Conservation (phyloP, 2,113 vertebrate genomes). For the Ailurus styani region DNA sequence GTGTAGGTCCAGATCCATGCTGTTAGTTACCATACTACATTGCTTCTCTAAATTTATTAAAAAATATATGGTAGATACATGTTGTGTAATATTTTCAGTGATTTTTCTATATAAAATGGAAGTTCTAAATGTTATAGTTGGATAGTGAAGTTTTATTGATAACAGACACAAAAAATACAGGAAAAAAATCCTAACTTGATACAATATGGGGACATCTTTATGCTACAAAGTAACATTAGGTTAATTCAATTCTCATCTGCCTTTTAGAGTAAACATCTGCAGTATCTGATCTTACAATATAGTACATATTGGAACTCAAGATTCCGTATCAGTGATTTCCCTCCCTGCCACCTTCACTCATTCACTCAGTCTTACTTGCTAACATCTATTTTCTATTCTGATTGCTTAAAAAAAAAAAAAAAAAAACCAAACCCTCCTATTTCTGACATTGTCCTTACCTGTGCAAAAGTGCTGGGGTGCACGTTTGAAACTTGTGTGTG, state of each 20-base stretch:
- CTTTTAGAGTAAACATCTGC: not conserved
- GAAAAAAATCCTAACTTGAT: not conserved
- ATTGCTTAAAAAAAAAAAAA: not conserved
- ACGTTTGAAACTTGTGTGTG: slow-evolving; percentile 93
- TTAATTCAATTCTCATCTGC: not conserved
- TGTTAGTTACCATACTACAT: not conserved
- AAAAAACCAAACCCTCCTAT: not conserved
- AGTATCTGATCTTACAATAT: not conserved
- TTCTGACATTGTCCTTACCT: slow-evolving; percentile 83
- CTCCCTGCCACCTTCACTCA: not conserved
- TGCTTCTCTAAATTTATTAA: not conserved
- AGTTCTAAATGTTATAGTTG: not conserved
- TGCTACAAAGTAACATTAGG: not conserved
- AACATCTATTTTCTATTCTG: not conserved
- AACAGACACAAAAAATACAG: not conserved
- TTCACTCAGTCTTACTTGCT: not conserved
- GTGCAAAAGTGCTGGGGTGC: slow-evolving; percentile 93
- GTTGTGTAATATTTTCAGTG: not conserved
- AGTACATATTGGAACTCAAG: not conserved
- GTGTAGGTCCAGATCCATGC: not conserved
- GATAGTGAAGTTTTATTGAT: not conserved
- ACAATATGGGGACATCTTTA: not conserved
- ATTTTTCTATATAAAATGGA: not conserved
- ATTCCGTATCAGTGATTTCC: not conserved
- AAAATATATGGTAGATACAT: not conserved